Percentiles rank a stretch among this genome's conserved stretches.
These are phyloP conservation scores for Tetranychus cinnabarinus DNA, from an alignment of 1,140 invertebrate genomes.

Conservation along the genomic window DNA sequence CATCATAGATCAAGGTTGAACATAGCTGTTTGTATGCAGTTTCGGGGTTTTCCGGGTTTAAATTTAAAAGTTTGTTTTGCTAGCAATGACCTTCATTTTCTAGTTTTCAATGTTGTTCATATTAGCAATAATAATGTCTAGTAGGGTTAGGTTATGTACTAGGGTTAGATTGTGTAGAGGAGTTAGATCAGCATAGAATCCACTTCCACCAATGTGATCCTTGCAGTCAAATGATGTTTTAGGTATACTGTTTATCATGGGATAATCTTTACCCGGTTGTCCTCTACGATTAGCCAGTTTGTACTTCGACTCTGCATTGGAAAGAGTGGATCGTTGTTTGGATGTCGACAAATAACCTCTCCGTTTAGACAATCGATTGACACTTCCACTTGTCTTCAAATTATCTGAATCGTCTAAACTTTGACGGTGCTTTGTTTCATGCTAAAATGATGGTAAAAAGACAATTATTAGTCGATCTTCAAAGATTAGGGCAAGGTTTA, in stretches of 20 bases:
- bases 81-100: too few species aligned
- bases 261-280: neutral
- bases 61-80: too few species aligned
- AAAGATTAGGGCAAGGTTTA: too few species aligned
- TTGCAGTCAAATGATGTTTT: neutral
- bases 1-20: too few species aligned
- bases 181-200: slow-evolving; percentile 66
- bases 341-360: neutral
- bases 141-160: too few species aligned
- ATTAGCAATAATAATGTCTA: too few species aligned
- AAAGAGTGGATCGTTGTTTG: too few species aligned
- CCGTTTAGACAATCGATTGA: neutral
- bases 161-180: too few species aligned
- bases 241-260: neutral
- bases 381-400: neutral
- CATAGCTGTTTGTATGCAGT: too few species aligned
- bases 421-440: neutral
- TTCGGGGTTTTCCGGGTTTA: too few species aligned
- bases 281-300: neutral
- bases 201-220: slow-evolving; percentile 33
- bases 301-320: too few species aligned
- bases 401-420: neutral
- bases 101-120: too few species aligned
- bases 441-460: neutral
- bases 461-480: neutral